Evolutionary conservation across 2,113 vertebrate species (phyloP), one percentile per base, ranked within the genome.

Genomic region (Catharus minimus): DNA sequence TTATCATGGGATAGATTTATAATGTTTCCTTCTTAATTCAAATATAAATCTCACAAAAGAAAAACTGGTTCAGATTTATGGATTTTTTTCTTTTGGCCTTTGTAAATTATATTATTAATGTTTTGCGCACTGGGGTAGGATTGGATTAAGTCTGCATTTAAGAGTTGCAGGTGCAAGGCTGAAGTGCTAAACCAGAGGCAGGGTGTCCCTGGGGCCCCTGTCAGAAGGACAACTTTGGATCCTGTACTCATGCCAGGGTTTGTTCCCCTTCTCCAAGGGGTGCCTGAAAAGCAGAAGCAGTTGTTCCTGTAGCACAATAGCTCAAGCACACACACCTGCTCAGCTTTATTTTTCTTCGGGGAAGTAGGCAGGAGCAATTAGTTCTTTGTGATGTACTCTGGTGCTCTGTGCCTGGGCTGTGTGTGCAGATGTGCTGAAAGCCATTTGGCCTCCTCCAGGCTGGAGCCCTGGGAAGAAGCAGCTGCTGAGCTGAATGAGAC

Each of bases 81-180:
- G 80, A 33, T 11, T 46, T 86, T 86, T 84, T 94, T 87, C 71
- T 89, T 94, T 93, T 93, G 91, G 92, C 72, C 36, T 71, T 74
- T 65, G 61, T 78, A 94, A 93, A 77, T 69, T 27, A 28, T 86
- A 67, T 64, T 95, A 85, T 84, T 93, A 71, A 92, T 92, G 57
- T 92, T 88, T 52, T 72, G 87, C 32, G 32, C 75, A 27, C 52
- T 81, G 47, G 49, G 53, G 38, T 82, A 72, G 85, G 76, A 52
- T 92, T 77, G 89, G 76, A 88, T 88, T 75, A 91, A 76, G 33
- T n/a, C 61, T 89, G 53, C 26, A 30, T 93, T 74, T 85, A 43
- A 92, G 56, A 46, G 60, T 67, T 96, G 92, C 96, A 95, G 92
- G 94, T 96, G 95, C 94, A 94, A 81, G 87, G 60, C 77, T 91